phyloP scores from a whole-genome alignment of 2,888 invertebrate genomes.

The Pollenia labialis region DNA sequence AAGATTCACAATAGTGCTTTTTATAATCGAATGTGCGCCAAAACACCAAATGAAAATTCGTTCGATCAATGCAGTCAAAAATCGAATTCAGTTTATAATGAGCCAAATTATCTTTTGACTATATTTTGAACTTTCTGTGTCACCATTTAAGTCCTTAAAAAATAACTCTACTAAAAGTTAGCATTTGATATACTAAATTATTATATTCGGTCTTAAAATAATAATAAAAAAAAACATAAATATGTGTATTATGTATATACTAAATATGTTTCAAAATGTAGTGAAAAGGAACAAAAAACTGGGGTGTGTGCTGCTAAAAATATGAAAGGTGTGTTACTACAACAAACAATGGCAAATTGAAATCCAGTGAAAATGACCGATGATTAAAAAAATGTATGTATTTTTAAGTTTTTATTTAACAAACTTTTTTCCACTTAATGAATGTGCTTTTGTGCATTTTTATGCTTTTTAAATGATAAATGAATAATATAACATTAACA shows the following conservation, averaged over 20 bases:
- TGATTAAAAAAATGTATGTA: conserved; percentile 58
- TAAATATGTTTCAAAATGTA: conserved; percentile 20
- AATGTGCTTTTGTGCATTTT: conserved; percentile 46
- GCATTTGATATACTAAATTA: too few species aligned
- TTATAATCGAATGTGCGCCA: too few species aligned
- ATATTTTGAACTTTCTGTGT: too few species aligned
- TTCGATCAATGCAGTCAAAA: too few species aligned
- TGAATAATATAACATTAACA: conserved; percentile 48
- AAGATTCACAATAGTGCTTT: too few species aligned
- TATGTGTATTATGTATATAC: conserved; percentile 29
- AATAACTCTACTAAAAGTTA: too few species aligned
- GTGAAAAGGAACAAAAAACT: neutral
- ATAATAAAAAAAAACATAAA: neutral
- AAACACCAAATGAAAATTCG: too few species aligned
- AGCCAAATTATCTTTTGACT: too few species aligned
- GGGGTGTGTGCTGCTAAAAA: conserved; percentile 34
- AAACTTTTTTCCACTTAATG: conserved; percentile 41
- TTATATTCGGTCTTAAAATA: neutral
- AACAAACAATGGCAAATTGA: conserved; percentile 23
- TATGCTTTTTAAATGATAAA: conserved; percentile 56
- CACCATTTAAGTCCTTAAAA: too few species aligned
- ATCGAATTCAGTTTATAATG: too few species aligned
- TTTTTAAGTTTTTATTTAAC: conserved; percentile 64
- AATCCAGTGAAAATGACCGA: conserved; percentile 38
- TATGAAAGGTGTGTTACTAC: conserved; percentile 2